Evolutionary conservation across 2,888 invertebrate species (phyloP), one percentile per base, ranked within the genome.

Genomic region (Diogma glabrata): DNA sequence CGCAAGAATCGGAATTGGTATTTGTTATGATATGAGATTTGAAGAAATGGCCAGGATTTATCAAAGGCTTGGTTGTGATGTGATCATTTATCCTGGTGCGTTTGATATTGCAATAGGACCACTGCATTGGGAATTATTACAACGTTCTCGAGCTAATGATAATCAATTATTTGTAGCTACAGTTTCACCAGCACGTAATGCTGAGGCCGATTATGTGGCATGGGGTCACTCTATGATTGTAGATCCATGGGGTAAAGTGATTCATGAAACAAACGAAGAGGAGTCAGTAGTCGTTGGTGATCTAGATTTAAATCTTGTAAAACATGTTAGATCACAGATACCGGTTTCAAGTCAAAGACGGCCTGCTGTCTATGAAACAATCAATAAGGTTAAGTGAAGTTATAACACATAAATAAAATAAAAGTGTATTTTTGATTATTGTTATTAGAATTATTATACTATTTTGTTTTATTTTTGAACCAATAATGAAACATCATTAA

Each of bases 101-200:
- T 96, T 96, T 70, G 93, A 90, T 70, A 87, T 87, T 84, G 88
- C 87, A 2, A 93, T 92, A 0, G 96, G 96, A 0, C 93, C 94
- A 1, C 72, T 82, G 51, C 95, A 96, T 69, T 97, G 94, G 93
- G 87, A 92, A 63, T 67, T 92, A 4, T 72, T 96, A 16, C 84
- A 82, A 53, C 76, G 87, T 45, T 78, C 82, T 0, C 75, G 95
- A 47, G 94, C 96, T 28, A 74, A 82, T 26, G 95, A 96, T 71
- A 86, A 88, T 66, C 94, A 95, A 72, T 71, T 91, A 45, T 97
- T 81, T 73, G 87, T 93, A 33, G 88, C 85, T 19, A 79, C 84
- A 2, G 80, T 88, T 48, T 86, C 90, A 47, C 91, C 92, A 0
- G 92, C 96, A 2, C 72, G 91, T 55, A 84, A 84, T 64, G 67